Base-by-base conservation (phyloP, 2,797 vertebrate species). In the Heteromormyrus szaboi region DNA sequence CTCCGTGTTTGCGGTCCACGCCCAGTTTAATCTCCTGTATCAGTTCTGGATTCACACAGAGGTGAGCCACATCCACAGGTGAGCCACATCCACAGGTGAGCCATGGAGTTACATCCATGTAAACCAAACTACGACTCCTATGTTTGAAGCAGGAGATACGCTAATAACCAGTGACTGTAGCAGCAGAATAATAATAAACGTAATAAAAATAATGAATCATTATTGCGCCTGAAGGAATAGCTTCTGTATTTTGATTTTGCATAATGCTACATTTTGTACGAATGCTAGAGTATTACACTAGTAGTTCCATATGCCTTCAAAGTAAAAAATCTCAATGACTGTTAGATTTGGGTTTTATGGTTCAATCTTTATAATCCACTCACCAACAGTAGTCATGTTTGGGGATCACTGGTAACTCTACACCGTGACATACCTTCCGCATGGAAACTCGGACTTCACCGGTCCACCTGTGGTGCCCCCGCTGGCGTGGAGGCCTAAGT, bases 1-100 rank as follows among this genome's bases (percentile, higher is more conserved):
- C 0, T 96, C 97, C 0, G 91, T 97, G 68, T 99, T 97, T 56
- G 96, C 97, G 2, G 97, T 98, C 91, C 98, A 99, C 94, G 92
- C 97, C 19, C 98, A 99, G 89, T 96, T 99, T 88, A 99, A 98
- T 93, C 94, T 99, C 0, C 96, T 99, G 72, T 99, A 98, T 93
- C 98, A 99, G 91, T 98, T 99, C 95, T 99, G 25, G 25, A 98
- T 99, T 92, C 98, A 99, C 93, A 99, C 97, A 3, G 97, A 25
- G 25, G 25, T 25, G 25, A 25, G 25, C 33, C 33, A 33, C 33
- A 33, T 33, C 33, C 33, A 25, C 25, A 99, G 97, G 98, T 99
- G 95, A 96, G 76, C 53, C 41, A 37, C 33, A 37, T 37, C 33
- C 33, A 37, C 33, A 33, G 33, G 33, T 37, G 33, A 37, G 33